phyloP scores from a whole-genome alignment of 1,140 invertebrate genomes.

The Akabosia matsudoensis region DNA sequence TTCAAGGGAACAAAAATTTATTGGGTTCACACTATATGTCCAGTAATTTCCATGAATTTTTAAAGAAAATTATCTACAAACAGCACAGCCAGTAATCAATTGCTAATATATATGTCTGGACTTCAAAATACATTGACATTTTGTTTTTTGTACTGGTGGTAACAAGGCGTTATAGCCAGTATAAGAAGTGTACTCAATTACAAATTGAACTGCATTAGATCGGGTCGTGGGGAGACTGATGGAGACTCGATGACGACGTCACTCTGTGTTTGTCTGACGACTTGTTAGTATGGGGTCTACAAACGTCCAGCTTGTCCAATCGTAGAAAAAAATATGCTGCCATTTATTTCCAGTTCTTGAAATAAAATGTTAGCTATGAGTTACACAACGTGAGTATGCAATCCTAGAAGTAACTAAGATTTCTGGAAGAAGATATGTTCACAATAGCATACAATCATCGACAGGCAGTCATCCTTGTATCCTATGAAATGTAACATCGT shows the following conservation, averaged over 20 bases:
- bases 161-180: too few relatives aligned
- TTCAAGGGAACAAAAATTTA: too few relatives aligned
- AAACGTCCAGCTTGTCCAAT: not conserved
- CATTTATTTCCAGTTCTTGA: not conserved
- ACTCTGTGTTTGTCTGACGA: constrained; percentile 22
- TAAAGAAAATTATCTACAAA: too few relatives aligned
- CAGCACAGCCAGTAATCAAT: too few relatives aligned
- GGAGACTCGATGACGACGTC: constrained; percentile 45
- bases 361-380: too few relatives aligned
- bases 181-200: too few relatives aligned
- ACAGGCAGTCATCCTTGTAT: not conserved
- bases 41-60: too few relatives aligned
- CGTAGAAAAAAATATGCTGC: not conserved
- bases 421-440: constrained; percentile 2
- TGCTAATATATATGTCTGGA: too few relatives aligned
- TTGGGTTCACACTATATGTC: too few relatives aligned
- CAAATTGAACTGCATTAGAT: constrained; percentile 15
- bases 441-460: not conserved
- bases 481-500: not conserved
- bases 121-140: too few relatives aligned
- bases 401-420: not conserved
- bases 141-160: too few relatives aligned
- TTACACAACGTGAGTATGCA: too few relatives aligned
- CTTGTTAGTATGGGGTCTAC: constrained; percentile 14
- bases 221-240: constrained; percentile 25